These are phyloP conservation scores for Enteromius unitaeniatus DNA, from an alignment of 2,797 vertebrate genomes.

Conservation along the genomic window DNA sequence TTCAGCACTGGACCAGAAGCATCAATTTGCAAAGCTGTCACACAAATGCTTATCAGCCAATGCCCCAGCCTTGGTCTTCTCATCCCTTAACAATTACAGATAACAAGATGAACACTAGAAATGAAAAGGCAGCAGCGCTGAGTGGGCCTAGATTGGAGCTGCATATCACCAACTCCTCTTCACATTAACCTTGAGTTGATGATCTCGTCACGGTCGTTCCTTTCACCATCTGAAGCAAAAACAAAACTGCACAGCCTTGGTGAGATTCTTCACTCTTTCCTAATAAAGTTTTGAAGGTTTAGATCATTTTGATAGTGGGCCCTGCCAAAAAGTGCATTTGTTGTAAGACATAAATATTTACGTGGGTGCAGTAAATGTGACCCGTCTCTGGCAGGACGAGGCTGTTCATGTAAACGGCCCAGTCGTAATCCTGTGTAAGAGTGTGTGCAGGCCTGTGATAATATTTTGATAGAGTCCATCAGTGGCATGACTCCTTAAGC, in stretches of 20 bases:
- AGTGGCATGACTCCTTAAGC: conserved; percentile 67
- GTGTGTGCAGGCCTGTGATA: conserved; percentile 72
- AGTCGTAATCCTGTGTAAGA: conserved; percentile 66
- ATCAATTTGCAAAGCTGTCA: conserved; percentile 66
- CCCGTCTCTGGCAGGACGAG: conserved; percentile 70
- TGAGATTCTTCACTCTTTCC: conserved; percentile 20
- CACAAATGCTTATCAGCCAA: conserved; percentile 65
- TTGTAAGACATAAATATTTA: conserved; percentile 63
- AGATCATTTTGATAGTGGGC: not conserved
- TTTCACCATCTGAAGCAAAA: conserved; percentile 4
- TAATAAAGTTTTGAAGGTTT: conserved; percentile 37
- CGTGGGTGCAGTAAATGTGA: conserved; percentile 69
- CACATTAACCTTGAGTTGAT: conserved; percentile 71
- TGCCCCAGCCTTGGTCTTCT: conserved; percentile 52
- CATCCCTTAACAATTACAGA: conserved; percentile 76
- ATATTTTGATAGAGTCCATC: conserved; percentile 77
- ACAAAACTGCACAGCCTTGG: not conserved
- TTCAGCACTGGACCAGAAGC: conserved; percentile 55
- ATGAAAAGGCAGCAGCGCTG: conserved; percentile 73
- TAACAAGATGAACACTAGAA: conserved; percentile 77
- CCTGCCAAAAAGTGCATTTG: conserved; percentile 4
- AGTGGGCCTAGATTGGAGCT: conserved; percentile 50
- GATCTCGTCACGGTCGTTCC: conserved; percentile 17
- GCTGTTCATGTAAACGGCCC: conserved; percentile 72
- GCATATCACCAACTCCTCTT: conserved; percentile 67